Evolutionary conservation across 2,888 invertebrate species (phyloP).

Genomic region (Himalopsyche tibetana): DNA sequence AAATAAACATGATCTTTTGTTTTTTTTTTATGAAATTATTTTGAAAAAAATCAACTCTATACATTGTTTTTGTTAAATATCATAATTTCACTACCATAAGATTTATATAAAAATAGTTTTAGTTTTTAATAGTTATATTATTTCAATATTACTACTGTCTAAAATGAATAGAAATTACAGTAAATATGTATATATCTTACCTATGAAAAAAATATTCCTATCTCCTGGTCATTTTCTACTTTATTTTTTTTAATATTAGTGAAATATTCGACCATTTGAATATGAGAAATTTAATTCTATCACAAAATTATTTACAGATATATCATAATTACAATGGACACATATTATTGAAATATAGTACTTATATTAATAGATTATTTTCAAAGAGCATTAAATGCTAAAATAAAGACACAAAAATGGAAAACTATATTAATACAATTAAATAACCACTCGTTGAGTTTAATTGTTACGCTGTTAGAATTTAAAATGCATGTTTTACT

Average conservation of each 20-base stretch:
- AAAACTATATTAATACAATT: neutral
- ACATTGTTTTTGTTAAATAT: neutral
- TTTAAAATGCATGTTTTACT: too few species aligned
- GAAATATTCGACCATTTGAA: constrained; percentile 27
- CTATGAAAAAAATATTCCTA: constrained; percentile 19
- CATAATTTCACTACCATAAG: constrained; percentile 20
- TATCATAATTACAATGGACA: constrained; percentile 8
- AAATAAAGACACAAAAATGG: neutral
- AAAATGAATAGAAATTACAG: constrained; percentile 14
- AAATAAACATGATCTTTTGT: too few species aligned
- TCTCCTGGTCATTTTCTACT: neutral
- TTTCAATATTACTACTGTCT: constrained; percentile 7
- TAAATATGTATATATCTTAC: constrained; percentile 5
- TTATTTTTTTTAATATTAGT: neutral
- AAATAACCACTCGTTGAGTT: too few species aligned
- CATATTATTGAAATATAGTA: constrained; percentile 36
- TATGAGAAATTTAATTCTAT: constrained; percentile 31
- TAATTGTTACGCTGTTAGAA: too few species aligned
- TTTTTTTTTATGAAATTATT: neutral
- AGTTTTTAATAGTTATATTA: constrained; percentile 21
- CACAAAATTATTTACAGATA: constrained; percentile 32
- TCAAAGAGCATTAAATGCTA: constrained; percentile 42
- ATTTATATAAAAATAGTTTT: constrained; percentile 46
- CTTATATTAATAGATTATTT: constrained; percentile 31
- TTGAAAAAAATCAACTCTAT: neutral